phyloP scores from a whole-genome alignment of 2,888 invertebrate species.

The Drepanosiphum platanoidis region DNA sequence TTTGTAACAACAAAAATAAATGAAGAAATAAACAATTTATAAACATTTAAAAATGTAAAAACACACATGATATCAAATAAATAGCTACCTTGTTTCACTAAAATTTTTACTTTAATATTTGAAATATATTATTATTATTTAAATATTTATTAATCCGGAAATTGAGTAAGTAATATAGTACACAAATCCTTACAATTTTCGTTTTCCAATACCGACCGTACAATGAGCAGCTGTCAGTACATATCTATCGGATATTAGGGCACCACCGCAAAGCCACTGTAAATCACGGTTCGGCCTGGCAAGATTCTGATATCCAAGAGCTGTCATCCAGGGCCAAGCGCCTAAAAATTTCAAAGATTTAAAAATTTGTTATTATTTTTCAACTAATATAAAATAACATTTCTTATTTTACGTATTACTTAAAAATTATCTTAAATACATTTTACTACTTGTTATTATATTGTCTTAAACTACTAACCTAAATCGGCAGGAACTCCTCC shows the following conservation, averaged over 20 bases:
- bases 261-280: not conserved
- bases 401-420: not conserved
- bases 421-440: not conserved
- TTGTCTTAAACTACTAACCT: constrained; percentile 68
- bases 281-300: not conserved
- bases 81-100: no score
- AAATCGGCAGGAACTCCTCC: constrained; percentile 51
- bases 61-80: not conserved
- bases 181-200: not conserved
- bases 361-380: not conserved
- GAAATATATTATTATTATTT: not conserved
- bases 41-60: not conserved
- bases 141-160: not conserved
- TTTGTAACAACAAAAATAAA: not conserved
- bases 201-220: not conserved
- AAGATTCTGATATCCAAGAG: not conserved
- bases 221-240: not conserved
- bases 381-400: not conserved
- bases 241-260: not conserved
- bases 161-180: no score
- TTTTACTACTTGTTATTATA: not conserved
- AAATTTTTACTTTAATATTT: not conserved
- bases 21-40: no score
- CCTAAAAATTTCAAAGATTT: constrained; percentile 68
- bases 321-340: constrained; percentile 83